phyloP scores from a whole-genome alignment of 2,888 invertebrate species.

The Amphimallon solstitiale region DNA sequence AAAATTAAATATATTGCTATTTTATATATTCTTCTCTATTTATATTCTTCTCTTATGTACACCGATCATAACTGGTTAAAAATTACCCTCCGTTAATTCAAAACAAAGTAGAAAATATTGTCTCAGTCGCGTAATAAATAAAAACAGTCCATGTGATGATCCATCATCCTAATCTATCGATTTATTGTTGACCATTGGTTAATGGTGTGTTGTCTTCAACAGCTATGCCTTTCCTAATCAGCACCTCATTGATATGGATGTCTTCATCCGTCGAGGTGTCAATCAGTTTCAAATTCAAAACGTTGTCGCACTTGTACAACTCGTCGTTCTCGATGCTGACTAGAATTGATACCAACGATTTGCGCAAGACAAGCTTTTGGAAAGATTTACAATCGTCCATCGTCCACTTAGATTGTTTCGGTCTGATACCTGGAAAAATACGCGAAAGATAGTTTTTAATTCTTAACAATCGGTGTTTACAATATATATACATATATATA shows the following conservation, averaged over 20 bases:
- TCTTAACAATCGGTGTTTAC: not conserved
- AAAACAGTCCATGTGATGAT: not conserved
- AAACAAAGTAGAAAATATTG: constrained; percentile 3
- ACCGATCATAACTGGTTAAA: not conserved
- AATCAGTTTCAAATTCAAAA: constrained; percentile 75
- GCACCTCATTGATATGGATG: constrained; percentile 72
- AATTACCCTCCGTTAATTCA: no score
- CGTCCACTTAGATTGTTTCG: constrained; percentile 71
- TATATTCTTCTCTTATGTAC: not conserved
- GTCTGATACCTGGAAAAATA: constrained; percentile 63
- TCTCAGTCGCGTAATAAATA: not conserved
- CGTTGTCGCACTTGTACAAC: constrained; percentile 69
- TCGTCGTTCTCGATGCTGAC: constrained; percentile 72
- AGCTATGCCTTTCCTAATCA: constrained; percentile 70
- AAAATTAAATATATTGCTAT: no score
- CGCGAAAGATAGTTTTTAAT: constrained; percentile 1
- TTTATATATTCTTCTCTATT: no score
- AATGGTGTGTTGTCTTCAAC: constrained; percentile 32
- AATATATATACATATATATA: no score
- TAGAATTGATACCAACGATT: constrained; percentile 76
- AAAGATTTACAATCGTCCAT: constrained; percentile 80
- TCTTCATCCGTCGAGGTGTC: constrained; percentile 77
- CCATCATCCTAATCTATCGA: not conserved
- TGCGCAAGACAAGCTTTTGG: constrained; percentile 75
- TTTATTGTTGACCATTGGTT: constrained; percentile 10